Evolutionary conservation across 2,888 invertebrate genomes (phyloP), one percentile per base, ranked within the genome.

Genomic region (Acleris emargana): DNA sequence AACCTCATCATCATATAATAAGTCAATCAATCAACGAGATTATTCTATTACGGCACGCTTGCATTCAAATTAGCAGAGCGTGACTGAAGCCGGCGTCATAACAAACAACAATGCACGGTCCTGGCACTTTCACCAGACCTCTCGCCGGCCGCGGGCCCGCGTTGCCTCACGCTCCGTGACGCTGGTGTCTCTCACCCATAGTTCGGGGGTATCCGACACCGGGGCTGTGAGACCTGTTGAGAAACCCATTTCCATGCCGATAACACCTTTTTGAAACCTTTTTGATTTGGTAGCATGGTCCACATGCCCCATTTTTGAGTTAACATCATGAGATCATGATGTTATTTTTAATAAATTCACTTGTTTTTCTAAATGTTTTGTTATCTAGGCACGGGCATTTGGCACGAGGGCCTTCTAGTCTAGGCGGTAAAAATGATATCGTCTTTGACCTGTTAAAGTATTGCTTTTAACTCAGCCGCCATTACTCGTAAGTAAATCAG

Each of bases 1-100:
- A 62, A 62, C 68, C 68, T 68, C 68, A 67, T 68, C 68, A 67
- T 68, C 68, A 68, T 68, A 68, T 68, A 67, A 69, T 69, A 69
- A 69, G 69, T 67, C 67, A 57, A 69, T 69, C 69, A 67, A 67
- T 69, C 67, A 69, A 67, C 64, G 25, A 69, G 69, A 69, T 69
- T 67, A 69, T 69, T 69, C 64, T 67, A 69, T 69, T 69, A 69
- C 68, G 62, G 67, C 67, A 69, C 60, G 62, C 69, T 68, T 54
- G 61, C 63, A 69, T 69, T 67, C 64, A 69, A 67, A 69, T 67
- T 69, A 69, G 69, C 69, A 51, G 58, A 69, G 69, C 69, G 67
- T 69, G 69, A 69, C 69, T 51, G 59, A 32, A 61, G 64, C 59
- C 54, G 49, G 60, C 60, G 54, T 64, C 60, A 60, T 58, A 58